Conservation (phyloP, 2,888 invertebrate species). For the Xestoiulus laeticollis region DNA sequence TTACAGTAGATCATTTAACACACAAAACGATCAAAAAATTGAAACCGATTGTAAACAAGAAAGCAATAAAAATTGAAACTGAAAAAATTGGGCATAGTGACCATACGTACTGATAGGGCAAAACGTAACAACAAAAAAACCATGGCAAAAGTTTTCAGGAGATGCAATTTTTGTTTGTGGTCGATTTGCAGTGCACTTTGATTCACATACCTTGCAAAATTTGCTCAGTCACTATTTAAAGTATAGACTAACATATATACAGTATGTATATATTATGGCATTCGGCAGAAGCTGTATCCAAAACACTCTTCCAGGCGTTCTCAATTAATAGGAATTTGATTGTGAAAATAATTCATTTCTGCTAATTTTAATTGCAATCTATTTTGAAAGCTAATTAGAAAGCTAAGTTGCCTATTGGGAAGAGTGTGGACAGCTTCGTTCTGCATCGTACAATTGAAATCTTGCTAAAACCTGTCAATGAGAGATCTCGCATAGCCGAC, state of each 20-base stretch:
- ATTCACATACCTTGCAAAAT: neutral
- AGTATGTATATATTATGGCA: constrained; percentile 33
- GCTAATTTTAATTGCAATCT: no score
- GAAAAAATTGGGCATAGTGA: neutral
- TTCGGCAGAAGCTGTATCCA: constrained; percentile 10
- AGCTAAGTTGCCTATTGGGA: no score
- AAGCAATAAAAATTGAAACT: constrained; percentile 5
- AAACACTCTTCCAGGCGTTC: neutral
- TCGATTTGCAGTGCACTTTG: neutral
- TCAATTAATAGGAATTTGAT: neutral
- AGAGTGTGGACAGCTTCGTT: neutral
- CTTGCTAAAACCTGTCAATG: neutral
- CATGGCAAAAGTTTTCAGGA: neutral
- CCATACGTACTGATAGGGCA: neutral
- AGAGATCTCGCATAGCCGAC: neutral
- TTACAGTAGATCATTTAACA: constrained; percentile 1
- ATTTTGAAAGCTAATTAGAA: no score
- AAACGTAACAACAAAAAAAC: neutral
- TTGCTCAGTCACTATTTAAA: neutral
- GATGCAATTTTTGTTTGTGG: constrained; percentile 15
- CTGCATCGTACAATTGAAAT: neutral
- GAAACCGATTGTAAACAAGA: constrained; percentile 8
- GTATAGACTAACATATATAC: neutral
- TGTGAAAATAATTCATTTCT: no score
- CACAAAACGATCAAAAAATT: constrained; percentile 9